These are phyloP conservation scores for Elephantulus edwardii DNA, from an alignment of 2,113 vertebrate genomes.

Conservation along the genomic window DNA sequence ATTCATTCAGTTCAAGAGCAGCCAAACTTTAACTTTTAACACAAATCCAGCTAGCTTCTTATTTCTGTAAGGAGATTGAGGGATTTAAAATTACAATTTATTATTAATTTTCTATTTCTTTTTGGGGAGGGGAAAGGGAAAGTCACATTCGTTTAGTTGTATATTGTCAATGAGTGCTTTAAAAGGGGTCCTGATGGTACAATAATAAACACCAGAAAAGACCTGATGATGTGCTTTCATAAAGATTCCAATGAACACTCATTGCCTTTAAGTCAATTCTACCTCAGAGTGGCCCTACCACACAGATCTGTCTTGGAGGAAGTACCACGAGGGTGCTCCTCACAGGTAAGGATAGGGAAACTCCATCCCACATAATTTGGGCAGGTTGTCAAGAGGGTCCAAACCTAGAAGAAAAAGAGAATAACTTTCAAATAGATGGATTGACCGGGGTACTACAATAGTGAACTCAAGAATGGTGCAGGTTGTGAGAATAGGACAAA, in stretches of 20 bases:
- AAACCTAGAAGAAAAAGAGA: no score
- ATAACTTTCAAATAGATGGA: no score
- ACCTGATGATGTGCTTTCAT: neutral
- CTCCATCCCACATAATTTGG: no score
- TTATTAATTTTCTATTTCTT: no score
- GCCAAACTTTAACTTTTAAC: neutral
- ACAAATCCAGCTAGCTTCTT: neutral
- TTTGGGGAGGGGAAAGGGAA: no score
- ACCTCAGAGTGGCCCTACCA: neutral
- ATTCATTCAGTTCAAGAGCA: neutral
- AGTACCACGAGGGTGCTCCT: no score
- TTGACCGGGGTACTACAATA: no score
- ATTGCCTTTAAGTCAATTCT: neutral
- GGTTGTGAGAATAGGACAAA: no score
- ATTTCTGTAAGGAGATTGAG: slow-evolving; percentile 5
- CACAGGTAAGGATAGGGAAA: no score
- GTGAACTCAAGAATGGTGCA: no score
- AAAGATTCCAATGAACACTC: neutral
- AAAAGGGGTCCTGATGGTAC: neutral
- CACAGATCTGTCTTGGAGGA: neutral
- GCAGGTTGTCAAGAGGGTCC: no score
- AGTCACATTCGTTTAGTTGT: neutral
- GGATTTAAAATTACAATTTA: no score
- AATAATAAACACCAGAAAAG: neutral
- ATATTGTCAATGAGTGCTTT: neutral